Conservation (phyloP, 1,140 invertebrate species). For the Aphaenogaster rudis region DNA sequence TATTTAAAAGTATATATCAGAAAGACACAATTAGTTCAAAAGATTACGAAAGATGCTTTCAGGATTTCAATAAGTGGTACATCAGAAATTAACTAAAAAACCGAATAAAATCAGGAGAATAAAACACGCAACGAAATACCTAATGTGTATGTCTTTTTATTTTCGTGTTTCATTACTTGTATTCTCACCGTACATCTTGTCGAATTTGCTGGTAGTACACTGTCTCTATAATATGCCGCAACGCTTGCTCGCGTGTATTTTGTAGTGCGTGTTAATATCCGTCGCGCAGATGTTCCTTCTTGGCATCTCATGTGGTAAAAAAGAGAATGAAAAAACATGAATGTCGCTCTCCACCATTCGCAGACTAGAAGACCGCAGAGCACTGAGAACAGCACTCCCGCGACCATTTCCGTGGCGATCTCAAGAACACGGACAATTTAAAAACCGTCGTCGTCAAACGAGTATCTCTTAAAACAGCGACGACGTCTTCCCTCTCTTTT, state of each 20-base stretch:
- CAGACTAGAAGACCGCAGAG: conserved; percentile 55
- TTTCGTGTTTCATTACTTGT: conserved; percentile 80
- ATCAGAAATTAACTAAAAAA: not conserved
- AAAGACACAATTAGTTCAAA: not conserved
- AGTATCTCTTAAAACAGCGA: conserved; percentile 17
- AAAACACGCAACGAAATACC: conserved; percentile 26
- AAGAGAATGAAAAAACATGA: conserved; percentile 66
- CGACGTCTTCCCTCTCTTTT: conserved; percentile 5
- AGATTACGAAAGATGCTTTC: not conserved
- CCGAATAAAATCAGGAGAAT: not conserved
- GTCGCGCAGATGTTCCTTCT: conserved; percentile 68
- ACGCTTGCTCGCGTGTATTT: conserved; percentile 43
- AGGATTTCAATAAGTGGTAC: not conserved
- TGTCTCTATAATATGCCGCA: conserved; percentile 54
- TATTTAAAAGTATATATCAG: not conserved
- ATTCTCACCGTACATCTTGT: conserved; percentile 80
- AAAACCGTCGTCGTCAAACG: conserved; percentile 17
- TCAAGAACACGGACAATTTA: conserved; percentile 42
- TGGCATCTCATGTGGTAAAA: conserved; percentile 59
- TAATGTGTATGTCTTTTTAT: conserved; percentile 83
- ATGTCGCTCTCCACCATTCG: conserved; percentile 49
- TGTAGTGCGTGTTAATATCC: conserved; percentile 62
- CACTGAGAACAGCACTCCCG: conserved; percentile 17
- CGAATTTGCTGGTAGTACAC: conserved; percentile 57
- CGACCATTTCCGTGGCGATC: not conserved